phyloP scores from a whole-genome alignment of 2,888 invertebrate species.

The Drosophila picticornis region DNA sequence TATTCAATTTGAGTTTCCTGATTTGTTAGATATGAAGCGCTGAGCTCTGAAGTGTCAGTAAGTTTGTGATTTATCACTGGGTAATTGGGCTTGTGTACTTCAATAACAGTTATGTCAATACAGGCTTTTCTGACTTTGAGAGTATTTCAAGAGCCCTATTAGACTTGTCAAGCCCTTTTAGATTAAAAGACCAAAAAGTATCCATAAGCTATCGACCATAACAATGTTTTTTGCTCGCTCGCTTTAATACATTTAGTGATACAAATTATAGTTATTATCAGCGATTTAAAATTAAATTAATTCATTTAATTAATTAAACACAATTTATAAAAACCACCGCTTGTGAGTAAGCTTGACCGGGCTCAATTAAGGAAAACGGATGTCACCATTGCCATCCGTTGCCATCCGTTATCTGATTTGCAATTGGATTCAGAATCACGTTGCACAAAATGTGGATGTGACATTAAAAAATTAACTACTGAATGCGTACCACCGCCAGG shows the following conservation, averaged over 20 bases:
- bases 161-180: not conserved
- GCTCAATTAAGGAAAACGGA: conserved; percentile 24
- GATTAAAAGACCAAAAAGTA: not conserved
- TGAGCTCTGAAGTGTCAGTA: conserved; percentile 36
- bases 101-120: not conserved
- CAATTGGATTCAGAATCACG: conserved; percentile 17
- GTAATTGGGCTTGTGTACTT: conserved; percentile 34
- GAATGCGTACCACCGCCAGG: conserved; percentile 4
- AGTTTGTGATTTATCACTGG: conserved; percentile 25
- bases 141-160: not conserved
- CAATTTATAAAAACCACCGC: conserved; percentile 14
- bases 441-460: conserved; percentile 24
- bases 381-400: conserved; percentile 31
- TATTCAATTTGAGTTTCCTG: conserved; percentile 67
- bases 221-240: not conserved
- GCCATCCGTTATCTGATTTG: conserved; percentile 44
- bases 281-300: conserved; percentile 29
- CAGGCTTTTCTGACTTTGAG: not conserved
- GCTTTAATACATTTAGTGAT: not conserved
- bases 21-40: conserved; percentile 30
- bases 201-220: not conserved
- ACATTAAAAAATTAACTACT: conserved; percentile 21
- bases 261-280: conserved; percentile 4
- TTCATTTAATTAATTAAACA: conserved; percentile 13
- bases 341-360: not conserved